These are phyloP conservation scores for Oreochromis mossambicus DNA, from an alignment of 2,797 vertebrate species.

Conservation along the genomic window DNA sequence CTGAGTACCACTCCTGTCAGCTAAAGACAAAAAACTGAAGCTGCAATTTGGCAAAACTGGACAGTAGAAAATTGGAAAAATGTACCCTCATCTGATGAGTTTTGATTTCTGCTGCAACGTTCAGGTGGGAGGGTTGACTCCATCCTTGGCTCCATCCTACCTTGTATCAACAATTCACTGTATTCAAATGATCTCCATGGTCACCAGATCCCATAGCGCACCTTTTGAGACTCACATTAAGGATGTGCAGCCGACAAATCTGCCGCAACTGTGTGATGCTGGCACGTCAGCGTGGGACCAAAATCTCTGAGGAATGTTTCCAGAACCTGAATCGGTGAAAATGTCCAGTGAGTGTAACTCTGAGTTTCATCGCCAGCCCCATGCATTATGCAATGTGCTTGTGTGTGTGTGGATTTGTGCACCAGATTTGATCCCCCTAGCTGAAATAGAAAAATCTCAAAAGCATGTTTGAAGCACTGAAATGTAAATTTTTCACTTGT, in stretches of 20 bases:
- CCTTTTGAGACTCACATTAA: accelerated
- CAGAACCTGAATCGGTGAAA: background rate
- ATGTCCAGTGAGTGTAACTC: background rate
- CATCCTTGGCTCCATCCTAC: background rate
- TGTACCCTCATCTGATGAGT: background rate
- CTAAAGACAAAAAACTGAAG: background rate
- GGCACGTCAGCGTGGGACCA: background rate
- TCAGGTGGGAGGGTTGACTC: background rate
- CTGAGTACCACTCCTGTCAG: background rate
- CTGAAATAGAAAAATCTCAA: background rate
- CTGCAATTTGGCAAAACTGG: background rate
- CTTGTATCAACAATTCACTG: background rate
- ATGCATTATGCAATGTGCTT: background rate
- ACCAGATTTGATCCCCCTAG: background rate
- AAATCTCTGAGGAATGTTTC: background rate
- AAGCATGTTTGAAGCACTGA: background rate
- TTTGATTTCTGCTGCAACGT: background rate
- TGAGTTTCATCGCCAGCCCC: background rate
- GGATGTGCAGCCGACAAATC: background rate
- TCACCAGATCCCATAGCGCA: background rate
- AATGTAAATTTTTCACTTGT: background rate
- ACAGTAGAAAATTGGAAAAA: background rate
- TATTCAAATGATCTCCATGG: background rate
- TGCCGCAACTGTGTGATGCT: background rate
- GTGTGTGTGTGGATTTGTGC: background rate